These are phyloP conservation scores for Himalopsyche kuldschensis DNA, from an alignment of 2,888 invertebrate genomes.

Conservation along the genomic window DNA sequence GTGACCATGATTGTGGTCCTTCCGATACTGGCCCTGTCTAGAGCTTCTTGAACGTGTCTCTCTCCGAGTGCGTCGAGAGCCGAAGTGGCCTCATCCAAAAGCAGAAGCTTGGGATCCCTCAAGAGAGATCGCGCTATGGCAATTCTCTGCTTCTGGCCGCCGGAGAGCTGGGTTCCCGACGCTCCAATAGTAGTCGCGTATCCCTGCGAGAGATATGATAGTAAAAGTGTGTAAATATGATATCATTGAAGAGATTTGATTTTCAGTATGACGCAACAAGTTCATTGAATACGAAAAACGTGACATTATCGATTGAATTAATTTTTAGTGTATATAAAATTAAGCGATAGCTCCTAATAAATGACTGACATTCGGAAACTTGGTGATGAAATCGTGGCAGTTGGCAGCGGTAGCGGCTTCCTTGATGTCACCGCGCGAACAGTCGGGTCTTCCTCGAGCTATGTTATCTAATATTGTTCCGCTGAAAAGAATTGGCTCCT, in stretches of 20 bases:
- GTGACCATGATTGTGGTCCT: conserved; percentile 76
- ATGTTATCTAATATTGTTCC: conserved; percentile 73
- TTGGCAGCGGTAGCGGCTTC: conserved; percentile 72
- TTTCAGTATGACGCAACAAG: no score
- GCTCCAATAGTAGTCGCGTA: conserved; percentile 78
- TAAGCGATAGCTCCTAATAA: no score
- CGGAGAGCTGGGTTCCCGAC: conserved; percentile 75
- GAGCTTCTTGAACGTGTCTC: conserved; percentile 74
- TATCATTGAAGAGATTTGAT: no score
- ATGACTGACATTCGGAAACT: conserved; percentile 65
- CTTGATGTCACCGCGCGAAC: conserved; percentile 66
- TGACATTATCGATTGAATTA: no score
- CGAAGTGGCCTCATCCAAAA: conserved; percentile 83
- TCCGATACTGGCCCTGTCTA: conserved; percentile 71
- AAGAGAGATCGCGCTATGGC: conserved; percentile 82
- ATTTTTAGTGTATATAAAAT: no score
- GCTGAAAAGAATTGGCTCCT: conserved; percentile 85
- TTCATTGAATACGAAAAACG: no score
- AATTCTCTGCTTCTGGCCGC: conserved; percentile 82
- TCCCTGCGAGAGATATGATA: conserved; percentile 50
- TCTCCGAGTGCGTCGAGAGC: conserved; percentile 81
- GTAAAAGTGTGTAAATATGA: no score
- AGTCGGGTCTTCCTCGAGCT: conserved; percentile 68
- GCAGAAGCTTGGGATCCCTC: conserved; percentile 68
- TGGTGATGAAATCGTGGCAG: conserved; percentile 74